Conservation (phyloP, 2,888 invertebrate species). For the Dynastes grantii region DNA sequence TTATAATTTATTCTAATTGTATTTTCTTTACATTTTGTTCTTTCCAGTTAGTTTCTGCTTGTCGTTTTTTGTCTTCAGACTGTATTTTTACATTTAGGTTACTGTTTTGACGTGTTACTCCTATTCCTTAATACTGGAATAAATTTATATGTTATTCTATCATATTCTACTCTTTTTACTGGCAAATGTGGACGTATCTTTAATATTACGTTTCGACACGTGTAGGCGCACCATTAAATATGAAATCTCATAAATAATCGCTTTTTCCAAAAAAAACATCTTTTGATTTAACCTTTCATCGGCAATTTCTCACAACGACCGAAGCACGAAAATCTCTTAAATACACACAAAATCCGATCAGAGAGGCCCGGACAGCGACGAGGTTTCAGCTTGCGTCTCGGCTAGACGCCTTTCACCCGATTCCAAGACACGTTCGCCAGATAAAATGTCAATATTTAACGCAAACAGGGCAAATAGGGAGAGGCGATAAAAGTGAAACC, state of each 20-base stretch:
- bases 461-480: slow-evolving; percentile 61
- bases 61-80: no score
- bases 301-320: not conserved
- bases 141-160: no score
- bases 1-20: no score
- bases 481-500: slow-evolving; percentile 60
- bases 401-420: not conserved
- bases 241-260: not conserved
- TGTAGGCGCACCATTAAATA: not conserved
- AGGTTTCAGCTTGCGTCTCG: not conserved
- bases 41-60: no score
- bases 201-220: not conserved
- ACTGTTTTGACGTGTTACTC: no score
- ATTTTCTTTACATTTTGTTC: no score
- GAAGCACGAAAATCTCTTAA: not conserved
- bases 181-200: no score
- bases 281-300: not conserved
- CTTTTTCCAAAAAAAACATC: not conserved
- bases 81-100: no score
- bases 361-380: not conserved
- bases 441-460: slow-evolving; percentile 66
- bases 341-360: slow-evolving; percentile 3
- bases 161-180: no score
- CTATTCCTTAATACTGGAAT: no score
- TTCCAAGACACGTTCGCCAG: slow-evolving; percentile 54